Base-by-base conservation (phyloP, 2,888 invertebrate species). In the Melikaiella ostensackeni region DNA sequence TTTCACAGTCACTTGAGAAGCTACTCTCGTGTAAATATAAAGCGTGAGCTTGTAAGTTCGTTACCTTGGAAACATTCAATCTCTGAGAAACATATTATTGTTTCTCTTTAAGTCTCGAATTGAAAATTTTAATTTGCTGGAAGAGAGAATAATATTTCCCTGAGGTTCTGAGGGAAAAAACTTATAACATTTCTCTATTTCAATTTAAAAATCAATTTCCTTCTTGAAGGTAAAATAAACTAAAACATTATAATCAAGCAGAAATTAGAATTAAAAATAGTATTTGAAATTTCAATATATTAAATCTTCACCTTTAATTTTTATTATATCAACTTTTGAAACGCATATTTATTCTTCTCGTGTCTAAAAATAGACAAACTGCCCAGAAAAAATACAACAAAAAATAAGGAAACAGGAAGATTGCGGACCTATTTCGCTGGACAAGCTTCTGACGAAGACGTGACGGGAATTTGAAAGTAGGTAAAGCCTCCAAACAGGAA, bases 381-480 rank as follows among this genome's bases (percentile, higher is more conserved):
- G 21, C 33, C 30, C 70, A 30, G 46, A 70, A 13, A 16, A 0
- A 30, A n/a, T n/a, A 30, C 50, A n/a, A 3, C 16, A 50, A 66
- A 70, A 46, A 42, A 70, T 30, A 9, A 50, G n/a, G 33, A 70
- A 70, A 19, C 70, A 70, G 46, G 19, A 27, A 50, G 70, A 70
- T 70, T 33, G 50, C 46, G 30, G 30, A 70, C 70, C 50, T 50
- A 70, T 70, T 70, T 70, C 70, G 55, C 70, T 50, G 50, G 50
- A 70, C 70, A 70, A 50, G 50, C 46, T 50, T 50, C 46, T 70
- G 70, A 50, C 70, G 50, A 70, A 30, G 33, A 70, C 70, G 70
- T 70, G 70, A 50, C 50, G 30, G n/a, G 50, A 70, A 70, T 46
- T 70, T 50, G 7, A 30, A 5, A 27, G 30, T n/a, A 46, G 13